Percentiles rank a stretch among this genome's conserved stretches.
Conservation (phyloP, 2,113 vertebrate genomes). For the Sceloporus undulatus region DNA sequence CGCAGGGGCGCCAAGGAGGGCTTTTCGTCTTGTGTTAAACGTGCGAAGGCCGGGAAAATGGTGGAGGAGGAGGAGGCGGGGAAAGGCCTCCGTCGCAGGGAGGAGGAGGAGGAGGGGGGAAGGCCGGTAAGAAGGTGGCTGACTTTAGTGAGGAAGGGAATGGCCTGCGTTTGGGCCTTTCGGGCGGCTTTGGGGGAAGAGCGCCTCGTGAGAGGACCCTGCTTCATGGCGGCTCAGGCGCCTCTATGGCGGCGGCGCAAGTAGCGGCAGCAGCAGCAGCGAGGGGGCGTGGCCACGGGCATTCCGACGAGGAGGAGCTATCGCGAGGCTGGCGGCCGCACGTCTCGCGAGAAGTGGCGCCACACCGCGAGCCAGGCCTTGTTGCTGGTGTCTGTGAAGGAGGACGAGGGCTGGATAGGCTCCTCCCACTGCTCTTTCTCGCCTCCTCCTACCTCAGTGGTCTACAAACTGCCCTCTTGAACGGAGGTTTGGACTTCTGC, state of each 20-base stretch:
- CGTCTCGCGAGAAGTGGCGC: conserved; percentile 17
- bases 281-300: conserved; percentile 24
- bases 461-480: no score
- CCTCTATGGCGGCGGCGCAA: conserved; percentile 7
- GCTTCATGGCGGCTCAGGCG: not conserved
- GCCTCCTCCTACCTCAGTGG: no score
- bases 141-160: no score
- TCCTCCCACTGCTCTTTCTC: no score
- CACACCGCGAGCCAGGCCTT: not conserved
- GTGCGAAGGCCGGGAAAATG: not conserved
- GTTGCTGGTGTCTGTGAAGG: accelerated
- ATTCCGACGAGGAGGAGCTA: conserved; percentile 13
- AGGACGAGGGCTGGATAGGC: no score
- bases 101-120: not conserved
- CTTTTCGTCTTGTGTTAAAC: not conserved
- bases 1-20: no score
- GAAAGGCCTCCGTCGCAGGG: not conserved
- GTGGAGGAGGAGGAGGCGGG: not conserved
- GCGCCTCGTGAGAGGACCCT: no score
- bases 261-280: not conserved
- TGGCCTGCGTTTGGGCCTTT: no score
- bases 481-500: no score
- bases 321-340: not conserved
- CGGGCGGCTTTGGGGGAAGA: no score
- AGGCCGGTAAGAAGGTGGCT: no score